Evolutionary conservation across 2,797 vertebrate genomes (phyloP).

Genomic region (Amniataba percoides): DNA sequence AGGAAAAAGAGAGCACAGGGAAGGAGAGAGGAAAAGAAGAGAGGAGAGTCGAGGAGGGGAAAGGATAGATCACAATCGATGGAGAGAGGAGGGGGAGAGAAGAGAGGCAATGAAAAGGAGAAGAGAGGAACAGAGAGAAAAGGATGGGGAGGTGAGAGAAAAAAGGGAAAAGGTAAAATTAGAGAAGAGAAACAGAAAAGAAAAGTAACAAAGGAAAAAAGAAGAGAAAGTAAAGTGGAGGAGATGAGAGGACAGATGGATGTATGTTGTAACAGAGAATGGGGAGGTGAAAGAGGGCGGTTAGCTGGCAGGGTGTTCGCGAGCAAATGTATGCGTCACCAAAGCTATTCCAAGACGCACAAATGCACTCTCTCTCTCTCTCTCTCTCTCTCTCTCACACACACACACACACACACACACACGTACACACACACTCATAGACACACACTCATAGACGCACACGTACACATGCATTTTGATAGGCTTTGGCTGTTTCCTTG

Average conservation of each 20-base stretch:
- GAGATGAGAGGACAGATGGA: constrained; percentile 78
- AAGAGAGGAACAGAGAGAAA: background rate
- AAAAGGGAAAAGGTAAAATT: background rate
- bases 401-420: background rate
- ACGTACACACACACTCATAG: background rate
- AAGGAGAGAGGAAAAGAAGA: constrained; percentile 1
- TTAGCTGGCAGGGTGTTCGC: constrained; percentile 68
- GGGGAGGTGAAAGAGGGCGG: constrained; percentile 75
- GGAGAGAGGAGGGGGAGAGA: background rate
- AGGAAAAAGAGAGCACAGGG: background rate
- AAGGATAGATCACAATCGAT: constrained; percentile 2
- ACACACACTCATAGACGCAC: constrained; percentile 22
- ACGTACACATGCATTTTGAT: constrained; percentile 40
- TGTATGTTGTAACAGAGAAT: constrained; percentile 76
- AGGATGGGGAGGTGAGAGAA: constrained; percentile 20
- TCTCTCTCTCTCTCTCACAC: background rate
- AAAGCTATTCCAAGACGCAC: constrained; percentile 80
- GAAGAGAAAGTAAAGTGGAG: background rate
- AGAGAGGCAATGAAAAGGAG: background rate
- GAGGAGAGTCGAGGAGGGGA: background rate
- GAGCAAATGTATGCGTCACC: constrained; percentile 79
- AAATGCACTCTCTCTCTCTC: constrained; percentile 47
- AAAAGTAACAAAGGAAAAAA: background rate
- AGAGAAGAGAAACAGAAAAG: background rate
- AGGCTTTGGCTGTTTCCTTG: constrained; percentile 76